Conservation (phyloP, 2,113 vertebrate species). For the Empidonax alnorum region DNA sequence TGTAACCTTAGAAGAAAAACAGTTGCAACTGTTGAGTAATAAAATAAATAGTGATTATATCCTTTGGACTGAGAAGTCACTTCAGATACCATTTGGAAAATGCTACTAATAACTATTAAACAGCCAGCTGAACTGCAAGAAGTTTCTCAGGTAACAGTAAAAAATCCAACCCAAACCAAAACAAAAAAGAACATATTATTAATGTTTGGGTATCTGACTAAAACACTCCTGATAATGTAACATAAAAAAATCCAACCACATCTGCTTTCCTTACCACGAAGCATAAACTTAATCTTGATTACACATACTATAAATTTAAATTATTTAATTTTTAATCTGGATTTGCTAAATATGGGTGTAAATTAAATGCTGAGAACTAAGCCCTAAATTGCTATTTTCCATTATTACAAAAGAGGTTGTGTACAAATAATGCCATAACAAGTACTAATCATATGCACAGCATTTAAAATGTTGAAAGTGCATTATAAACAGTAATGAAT, state of each 20-base stretch:
- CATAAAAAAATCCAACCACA: background rate
- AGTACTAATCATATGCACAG: background rate
- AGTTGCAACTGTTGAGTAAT: background rate
- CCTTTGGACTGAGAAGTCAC: background rate
- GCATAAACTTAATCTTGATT: background rate
- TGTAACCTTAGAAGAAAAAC: background rate
- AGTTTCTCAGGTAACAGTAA: background rate
- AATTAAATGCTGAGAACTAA: background rate
- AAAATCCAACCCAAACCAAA: background rate
- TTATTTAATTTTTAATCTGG: background rate
- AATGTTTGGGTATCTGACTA: background rate
- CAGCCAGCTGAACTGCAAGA: background rate
- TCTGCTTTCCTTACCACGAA: background rate
- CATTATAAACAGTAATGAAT: background rate
- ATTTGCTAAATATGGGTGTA: background rate
- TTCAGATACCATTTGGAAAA: background rate
- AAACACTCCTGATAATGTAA: background rate
- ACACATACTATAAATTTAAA: background rate
- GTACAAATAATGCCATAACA: background rate
- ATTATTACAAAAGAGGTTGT: background rate
- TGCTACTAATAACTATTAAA: background rate
- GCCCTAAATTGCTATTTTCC: background rate
- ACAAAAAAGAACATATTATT: background rate
- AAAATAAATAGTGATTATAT: background rate
- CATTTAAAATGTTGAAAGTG: background rate